phyloP scores from a whole-genome alignment of 2,113 vertebrate species.

The Propithecus coquereli region DNA sequence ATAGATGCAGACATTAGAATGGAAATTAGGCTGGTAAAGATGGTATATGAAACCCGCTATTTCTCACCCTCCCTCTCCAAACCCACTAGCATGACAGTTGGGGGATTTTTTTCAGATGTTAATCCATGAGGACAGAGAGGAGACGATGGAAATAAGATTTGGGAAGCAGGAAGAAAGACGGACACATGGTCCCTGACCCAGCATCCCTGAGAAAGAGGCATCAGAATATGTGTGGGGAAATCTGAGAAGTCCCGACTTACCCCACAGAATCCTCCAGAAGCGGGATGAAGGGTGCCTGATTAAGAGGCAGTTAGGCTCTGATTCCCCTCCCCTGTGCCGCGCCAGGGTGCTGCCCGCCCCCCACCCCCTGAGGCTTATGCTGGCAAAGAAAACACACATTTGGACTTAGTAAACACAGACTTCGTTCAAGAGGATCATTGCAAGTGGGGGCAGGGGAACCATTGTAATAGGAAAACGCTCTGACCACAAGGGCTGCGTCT shows the following conservation, averaged over 20 bases:
- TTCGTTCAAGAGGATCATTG: background rate
- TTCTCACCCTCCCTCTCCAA: background rate
- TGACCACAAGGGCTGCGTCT: background rate
- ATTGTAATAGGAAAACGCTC: background rate
- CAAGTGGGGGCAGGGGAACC: background rate
- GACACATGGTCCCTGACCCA: background rate
- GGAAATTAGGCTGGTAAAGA: background rate
- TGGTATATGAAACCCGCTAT: background rate
- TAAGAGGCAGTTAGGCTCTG: background rate
- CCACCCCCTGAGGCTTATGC: background rate
- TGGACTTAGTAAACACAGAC: background rate
- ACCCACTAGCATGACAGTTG: fast-evolving
- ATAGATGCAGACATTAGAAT: background rate
- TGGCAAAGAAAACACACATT: background rate
- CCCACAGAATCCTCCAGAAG: background rate
- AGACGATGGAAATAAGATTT: background rate
- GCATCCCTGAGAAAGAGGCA: background rate
- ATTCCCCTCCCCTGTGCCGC: background rate
- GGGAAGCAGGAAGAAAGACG: background rate
- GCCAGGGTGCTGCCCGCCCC: background rate
- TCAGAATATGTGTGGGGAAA: no score
- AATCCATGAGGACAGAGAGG: background rate
- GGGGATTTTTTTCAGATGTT: background rate
- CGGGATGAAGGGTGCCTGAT: background rate
- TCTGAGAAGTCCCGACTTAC: background rate